Percentiles rank a stretch among this genome's conserved stretches.
These are phyloP conservation scores for Plestiodon gilberti DNA, from an alignment of 2,113 vertebrate genomes.

Conservation along the genomic window DNA sequence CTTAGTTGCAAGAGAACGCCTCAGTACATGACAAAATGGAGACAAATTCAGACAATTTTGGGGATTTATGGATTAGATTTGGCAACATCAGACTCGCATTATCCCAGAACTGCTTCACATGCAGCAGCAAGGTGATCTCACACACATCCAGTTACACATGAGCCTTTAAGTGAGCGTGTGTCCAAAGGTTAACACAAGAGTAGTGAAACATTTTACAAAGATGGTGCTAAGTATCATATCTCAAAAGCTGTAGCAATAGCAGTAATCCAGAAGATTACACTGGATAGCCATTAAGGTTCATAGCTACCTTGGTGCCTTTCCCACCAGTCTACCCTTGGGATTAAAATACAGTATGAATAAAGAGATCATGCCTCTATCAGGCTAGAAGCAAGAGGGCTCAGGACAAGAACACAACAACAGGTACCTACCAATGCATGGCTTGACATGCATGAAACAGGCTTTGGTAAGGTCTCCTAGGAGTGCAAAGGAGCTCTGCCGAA, in stretches of 20 bases:
- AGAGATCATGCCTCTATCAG: background rate
- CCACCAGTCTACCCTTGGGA: background rate
- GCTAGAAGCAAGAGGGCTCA: background rate
- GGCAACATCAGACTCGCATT: background rate
- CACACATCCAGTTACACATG: background rate
- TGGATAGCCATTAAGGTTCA: background rate
- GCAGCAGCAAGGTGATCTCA: background rate
- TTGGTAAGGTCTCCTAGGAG: constrained; percentile 93
- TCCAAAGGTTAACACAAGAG: background rate
- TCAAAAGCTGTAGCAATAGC: background rate
- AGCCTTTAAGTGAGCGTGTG: background rate
- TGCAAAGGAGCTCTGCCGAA: constrained; percentile 94
- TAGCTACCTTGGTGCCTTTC: background rate
- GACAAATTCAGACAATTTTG: background rate
- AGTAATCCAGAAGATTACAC: background rate
- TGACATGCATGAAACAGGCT: constrained; percentile 94
- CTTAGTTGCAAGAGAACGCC: background rate
- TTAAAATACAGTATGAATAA: constrained; percentile 33
- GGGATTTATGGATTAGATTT: background rate
- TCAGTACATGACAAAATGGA: background rate
- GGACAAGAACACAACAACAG: background rate
- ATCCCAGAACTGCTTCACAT: background rate
- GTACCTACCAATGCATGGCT: constrained; percentile 90
- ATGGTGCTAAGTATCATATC: background rate
- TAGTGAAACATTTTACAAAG: background rate